Conservation (phyloP, 2,888 invertebrate species). For the Dryobotodes eremita region DNA sequence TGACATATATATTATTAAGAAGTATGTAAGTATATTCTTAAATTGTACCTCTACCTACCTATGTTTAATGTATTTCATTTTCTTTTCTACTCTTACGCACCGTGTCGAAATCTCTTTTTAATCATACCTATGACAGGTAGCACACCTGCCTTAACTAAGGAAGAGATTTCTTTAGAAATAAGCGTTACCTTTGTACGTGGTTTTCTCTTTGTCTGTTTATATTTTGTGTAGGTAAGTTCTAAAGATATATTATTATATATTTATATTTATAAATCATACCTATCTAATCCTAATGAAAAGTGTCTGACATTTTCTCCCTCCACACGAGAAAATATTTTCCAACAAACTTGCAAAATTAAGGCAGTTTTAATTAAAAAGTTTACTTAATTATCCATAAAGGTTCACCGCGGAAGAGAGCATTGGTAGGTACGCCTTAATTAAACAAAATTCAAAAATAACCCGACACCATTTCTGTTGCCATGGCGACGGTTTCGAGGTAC, state of each 20-base stretch:
- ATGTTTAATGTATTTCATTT: background rate
- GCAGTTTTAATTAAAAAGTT: constrained; percentile 5
- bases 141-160: background rate
- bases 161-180: background rate
- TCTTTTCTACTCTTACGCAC: background rate
- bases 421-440: background rate
- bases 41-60: background rate
- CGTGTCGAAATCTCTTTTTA: background rate
- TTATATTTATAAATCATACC: background rate
- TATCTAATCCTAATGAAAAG: background rate
- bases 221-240: background rate
- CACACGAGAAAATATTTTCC: background rate
- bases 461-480: constrained; percentile 6
- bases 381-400: background rate
- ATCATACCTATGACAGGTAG: background rate
- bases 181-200: background rate
- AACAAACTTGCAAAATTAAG: background rate
- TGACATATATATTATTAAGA: background rate
- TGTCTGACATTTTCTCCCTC: background rate
- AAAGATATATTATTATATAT: background rate
- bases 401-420: background rate
- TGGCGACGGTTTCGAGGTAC: constrained; percentile 1
- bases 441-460: constrained; percentile 11
- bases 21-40: background rate
- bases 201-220: background rate